Evolutionary conservation across 2,888 invertebrate genomes (phyloP).

Genomic region (Camptogramma bilineatum): DNA sequence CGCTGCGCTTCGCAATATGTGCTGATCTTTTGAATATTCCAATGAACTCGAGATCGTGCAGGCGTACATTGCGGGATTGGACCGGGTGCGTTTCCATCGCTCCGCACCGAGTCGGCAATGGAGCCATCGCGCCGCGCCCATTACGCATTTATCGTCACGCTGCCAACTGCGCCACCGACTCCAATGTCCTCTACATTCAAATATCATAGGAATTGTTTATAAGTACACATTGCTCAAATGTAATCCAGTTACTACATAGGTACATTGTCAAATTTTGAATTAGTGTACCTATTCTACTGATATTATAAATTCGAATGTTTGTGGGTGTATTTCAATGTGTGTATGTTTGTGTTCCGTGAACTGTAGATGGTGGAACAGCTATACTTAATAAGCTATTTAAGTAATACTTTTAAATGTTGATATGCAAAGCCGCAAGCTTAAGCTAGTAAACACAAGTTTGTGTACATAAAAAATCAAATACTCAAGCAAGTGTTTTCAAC

Average conservation of each 20-base stretch:
- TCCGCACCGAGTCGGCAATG: not conserved
- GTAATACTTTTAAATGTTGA: no score
- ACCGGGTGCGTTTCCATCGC: not conserved
- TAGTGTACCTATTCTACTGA: not conserved
- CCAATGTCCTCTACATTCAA: slow-evolving; percentile 1
- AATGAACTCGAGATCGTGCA: not conserved
- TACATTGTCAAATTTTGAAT: not conserved
- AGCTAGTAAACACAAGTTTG: no score
- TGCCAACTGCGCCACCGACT: not conserved
- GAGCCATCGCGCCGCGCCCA: not conserved
- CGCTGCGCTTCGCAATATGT: not conserved
- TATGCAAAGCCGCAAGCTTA: no score
- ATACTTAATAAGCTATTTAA: no score
- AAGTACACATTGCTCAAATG: not conserved
- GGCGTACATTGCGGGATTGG: not conserved
- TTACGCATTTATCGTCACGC: not conserved
- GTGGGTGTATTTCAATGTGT: no score
- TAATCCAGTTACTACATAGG: not conserved
- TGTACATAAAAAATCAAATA: no score
- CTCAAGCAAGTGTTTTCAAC: no score
- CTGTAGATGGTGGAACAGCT: no score
- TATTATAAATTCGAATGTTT: no score
- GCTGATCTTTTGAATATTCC: not conserved
- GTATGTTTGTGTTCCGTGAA: no score
- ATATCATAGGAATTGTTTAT: not conserved